A percentile compares a stretch with the other conserved stretches of the same genome.
Conservation (phyloP, 2,797 vertebrate genomes). For the Pseudomugil gertrudae region DNA sequence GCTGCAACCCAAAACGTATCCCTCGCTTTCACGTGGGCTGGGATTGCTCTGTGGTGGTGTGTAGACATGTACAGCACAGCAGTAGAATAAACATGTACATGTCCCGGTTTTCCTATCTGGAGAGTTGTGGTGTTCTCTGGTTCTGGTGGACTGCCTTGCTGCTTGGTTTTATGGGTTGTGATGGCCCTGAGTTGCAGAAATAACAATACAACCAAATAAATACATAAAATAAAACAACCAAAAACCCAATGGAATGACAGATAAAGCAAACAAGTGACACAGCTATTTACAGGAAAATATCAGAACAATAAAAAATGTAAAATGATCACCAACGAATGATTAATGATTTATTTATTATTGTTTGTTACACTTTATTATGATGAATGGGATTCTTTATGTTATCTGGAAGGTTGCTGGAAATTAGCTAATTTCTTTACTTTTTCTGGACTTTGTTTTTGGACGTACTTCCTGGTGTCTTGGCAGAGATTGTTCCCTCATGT, state of each 20-base stretch:
- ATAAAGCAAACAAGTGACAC: neutral
- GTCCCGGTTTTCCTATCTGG: slow-evolving; percentile 16
- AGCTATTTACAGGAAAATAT: neutral
- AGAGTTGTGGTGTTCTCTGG: slow-evolving; percentile 3
- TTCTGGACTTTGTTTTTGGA: neutral
- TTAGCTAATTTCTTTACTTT: neutral
- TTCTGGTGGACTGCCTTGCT: neutral
- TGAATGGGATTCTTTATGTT: neutral
- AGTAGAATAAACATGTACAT: slow-evolving; percentile 40
- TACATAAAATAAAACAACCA: neutral
- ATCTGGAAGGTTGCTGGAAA: slow-evolving; percentile 6
- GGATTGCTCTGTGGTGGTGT: slow-evolving; percentile 39
- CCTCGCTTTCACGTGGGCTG: slow-evolving; percentile 43
- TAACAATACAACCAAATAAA: neutral
- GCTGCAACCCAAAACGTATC: slow-evolving; percentile 43
- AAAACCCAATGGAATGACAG: neutral
- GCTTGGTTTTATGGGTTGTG: too few relatives aligned
- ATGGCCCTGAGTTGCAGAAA: neutral
- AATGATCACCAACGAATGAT: neutral
- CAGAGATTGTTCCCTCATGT: neutral
- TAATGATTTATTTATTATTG: neutral
- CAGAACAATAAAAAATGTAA: neutral
- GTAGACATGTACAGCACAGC: slow-evolving; percentile 14
- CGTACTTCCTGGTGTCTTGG: too few relatives aligned
- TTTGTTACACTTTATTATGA: neutral